Evolutionary conservation across 2,888 invertebrate genomes (phyloP), one percentile per base, ranked within the genome.

Genomic region (Itoplectis maculator): DNA sequence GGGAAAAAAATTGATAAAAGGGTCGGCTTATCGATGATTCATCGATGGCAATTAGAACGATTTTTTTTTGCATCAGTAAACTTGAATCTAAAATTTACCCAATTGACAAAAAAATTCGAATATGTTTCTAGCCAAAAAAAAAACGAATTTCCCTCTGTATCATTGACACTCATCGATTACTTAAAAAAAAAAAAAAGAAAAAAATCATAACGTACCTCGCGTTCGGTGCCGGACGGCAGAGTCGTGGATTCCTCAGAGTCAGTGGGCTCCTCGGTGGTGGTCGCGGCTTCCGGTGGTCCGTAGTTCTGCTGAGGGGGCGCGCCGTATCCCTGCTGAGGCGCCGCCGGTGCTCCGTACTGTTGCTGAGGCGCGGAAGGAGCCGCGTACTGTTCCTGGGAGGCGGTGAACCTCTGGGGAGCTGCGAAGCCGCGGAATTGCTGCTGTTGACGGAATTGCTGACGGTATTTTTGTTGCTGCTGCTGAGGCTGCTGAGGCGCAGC

Each of bases 221-320:
- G 87, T 42, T 89, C 88, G 20, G 89, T 87, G 49, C 89, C 86
- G 73, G 89, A 88, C 29, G 89, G 83, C 11, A 91, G 91, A n/a
- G 93, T 92, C 20, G 91, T 90, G 2, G 89, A 77, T 13, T 92
- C 91, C 37, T 91, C 91, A 54, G 84, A 84, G 37, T 91, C 91
- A 9, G 90, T 92, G 69, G 85, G 92, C 89, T 87, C 85, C 78
- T 93, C 90, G 13, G 90, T 91, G 49, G 90, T 87, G 20, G 90
- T 89, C 0, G 86, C 82, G 13, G 94, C 94, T 70, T 89, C 54
- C n/a, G 84, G 77, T 23, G 81, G 42, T 49, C 79, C 81, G 68
- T 74, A 79, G 23, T 68, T 65, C 37, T 79, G 76, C 37, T 76
- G 63, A 8, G 74, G 65, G 11, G 81, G 56, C 13, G 77, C 84